Base-by-base conservation (phyloP, 1,140 invertebrate genomes). In the Agraylea sexmaculata region DNA sequence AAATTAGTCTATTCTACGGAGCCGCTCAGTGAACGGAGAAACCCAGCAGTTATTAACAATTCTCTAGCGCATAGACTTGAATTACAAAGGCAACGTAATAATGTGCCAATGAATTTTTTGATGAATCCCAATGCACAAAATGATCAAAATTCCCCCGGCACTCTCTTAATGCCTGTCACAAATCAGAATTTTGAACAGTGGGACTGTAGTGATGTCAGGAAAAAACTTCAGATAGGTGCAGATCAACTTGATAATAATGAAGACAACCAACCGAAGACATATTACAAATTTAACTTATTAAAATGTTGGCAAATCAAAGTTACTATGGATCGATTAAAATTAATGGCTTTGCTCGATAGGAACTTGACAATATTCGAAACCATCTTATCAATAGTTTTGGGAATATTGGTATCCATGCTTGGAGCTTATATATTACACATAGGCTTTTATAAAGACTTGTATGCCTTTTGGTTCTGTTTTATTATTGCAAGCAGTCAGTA, bases 401-500 rank as follows among this genome's bases (percentile, higher is more conserved):
- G 90, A 0, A 71, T 89, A n/a, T 53, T 78, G 27, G 92, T 98
- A 0, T 81, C 87, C 1, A 73, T 86, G 29, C 62, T 97, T 27
- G 91, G 92, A 1, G 77, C 88, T 1, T 60, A 83, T 27, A 70
- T 98, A 11, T 69, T 99, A 1, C 78, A 85, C 51, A 69, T 79
- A 22, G 78, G 82, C 19, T 86, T 94, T 56, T 97, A 93, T 63
- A 77, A 79, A 50, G 94, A 99, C 59, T 74, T 97, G 23, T 85
- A 80, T 50, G 83, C 93, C 4, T 90, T 98, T 62, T 68, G 95
- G 44, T 93, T 99, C 59, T 97, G 93, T 66, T 89, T 95, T 51
- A 86, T 97, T 16, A 91, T 97, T 30, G 93, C 93, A 8, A 83
- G 90, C 7, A 94, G 90, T 58, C 93, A 99, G 59, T 99, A 99